Percentiles rank a stretch among this genome's conserved stretches.
Conservation (phyloP, 2,888 invertebrate species). For the Odontothrips loti region DNA sequence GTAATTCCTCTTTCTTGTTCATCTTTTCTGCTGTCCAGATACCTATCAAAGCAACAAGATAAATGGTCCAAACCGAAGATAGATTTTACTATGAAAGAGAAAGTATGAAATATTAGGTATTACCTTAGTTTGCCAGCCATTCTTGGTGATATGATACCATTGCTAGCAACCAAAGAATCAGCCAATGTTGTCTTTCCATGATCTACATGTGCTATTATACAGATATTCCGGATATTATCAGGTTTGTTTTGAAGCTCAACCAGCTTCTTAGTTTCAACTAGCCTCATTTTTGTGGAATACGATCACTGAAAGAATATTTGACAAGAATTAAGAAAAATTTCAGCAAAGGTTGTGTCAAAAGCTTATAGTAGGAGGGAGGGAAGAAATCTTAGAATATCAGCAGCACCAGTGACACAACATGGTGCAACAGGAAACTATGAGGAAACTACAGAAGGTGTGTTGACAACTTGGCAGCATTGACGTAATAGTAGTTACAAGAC, state of each 20-base stretch:
- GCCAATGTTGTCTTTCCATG: constrained; percentile 97
- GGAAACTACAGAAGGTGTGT: background rate
- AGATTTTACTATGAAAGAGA: background rate
- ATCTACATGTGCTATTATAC: constrained; percentile 96
- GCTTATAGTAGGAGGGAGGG: background rate
- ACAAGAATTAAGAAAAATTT: background rate
- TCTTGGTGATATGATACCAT: constrained; percentile 88
- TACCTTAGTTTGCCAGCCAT: constrained; percentile 77
- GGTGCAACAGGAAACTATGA: background rate
- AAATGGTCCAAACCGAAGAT: background rate
- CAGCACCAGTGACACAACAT: background rate
- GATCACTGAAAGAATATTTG: background rate
- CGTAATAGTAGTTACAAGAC: background rate
- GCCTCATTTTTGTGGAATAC: constrained; percentile 51
- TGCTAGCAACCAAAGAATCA: constrained; percentile 88
- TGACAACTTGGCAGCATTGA: background rate
- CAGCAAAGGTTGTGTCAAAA: background rate
- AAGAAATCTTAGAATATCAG: background rate
- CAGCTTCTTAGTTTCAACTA: constrained; percentile 56
- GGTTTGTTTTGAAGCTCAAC: constrained; percentile 64
- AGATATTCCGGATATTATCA: constrained; percentile 79
- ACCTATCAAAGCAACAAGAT: constrained; percentile 52
- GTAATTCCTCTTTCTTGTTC: constrained; percentile 97
- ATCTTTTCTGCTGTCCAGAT: constrained; percentile 92
- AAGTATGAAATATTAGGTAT: background rate